Percentiles rank a stretch among this genome's conserved stretches.
Evolutionary conservation across 1,140 invertebrate species (phyloP).

Genomic region (Leptinotarsa texana): DNA sequence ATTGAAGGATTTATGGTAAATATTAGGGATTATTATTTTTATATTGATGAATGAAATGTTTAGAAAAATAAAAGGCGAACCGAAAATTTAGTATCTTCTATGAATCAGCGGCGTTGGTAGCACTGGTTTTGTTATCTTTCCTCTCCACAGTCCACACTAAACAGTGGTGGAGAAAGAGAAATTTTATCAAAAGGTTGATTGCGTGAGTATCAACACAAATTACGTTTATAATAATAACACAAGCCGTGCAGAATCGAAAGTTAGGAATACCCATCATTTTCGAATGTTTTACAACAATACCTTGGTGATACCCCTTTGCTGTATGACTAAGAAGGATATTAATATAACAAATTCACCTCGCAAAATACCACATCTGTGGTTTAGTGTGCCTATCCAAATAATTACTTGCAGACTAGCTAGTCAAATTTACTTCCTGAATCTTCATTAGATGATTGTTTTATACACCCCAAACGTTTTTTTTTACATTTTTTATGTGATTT

Average conservation of each 20-base stretch:
- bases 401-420: no score
- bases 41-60: conserved; percentile 5
- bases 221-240: background rate
- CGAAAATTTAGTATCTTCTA: conserved; percentile 32
- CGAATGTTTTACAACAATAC: no score
- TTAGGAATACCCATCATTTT: no score
- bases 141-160: conserved; percentile 30
- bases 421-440: no score
- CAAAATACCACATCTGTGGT: no score
- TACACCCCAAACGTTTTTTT: no score
- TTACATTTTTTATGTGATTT: background rate
- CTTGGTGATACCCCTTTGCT: no score
- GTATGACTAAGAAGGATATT: no score
- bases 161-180: conserved; percentile 35
- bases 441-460: no score
- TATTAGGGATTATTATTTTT: conserved; percentile 12
- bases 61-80: background rate
- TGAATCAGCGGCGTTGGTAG: conserved; percentile 39
- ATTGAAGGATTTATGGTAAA: conserved; percentile 40
- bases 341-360: no score
- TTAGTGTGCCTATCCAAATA: no score
- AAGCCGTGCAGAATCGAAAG: no score
- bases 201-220: background rate
- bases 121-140: conserved; percentile 49
- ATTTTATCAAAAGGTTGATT: background rate